Percentiles rank a stretch among this genome's conserved stretches.
Conservation (phyloP, 2,888 invertebrate genomes). For the Syrphus vitripennis region DNA sequence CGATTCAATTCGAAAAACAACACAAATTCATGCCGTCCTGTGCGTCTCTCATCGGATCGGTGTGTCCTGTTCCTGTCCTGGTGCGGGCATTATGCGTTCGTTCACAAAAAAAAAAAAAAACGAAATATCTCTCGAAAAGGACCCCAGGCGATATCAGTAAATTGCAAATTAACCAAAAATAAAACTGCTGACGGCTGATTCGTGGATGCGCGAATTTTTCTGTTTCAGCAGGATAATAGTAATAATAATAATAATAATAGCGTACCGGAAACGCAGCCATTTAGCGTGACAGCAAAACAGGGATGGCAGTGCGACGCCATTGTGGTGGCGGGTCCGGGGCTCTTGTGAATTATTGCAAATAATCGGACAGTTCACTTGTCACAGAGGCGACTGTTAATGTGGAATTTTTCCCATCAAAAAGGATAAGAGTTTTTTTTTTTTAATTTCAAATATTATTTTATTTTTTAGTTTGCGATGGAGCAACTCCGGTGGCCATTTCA, state of each 20-base stretch:
- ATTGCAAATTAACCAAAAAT: slow-evolving; percentile 72
- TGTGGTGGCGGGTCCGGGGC: slow-evolving; percentile 61
- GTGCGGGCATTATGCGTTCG: background rate
- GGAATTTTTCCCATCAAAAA: slow-evolving; percentile 69
- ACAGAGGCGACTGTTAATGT: slow-evolving; percentile 74
- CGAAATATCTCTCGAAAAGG: slow-evolving; percentile 2
- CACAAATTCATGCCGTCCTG: slow-evolving; percentile 3
- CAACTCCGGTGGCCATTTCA: slow-evolving; percentile 61
- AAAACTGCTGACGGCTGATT: slow-evolving; percentile 78
- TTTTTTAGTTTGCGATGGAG: slow-evolving; percentile 7
- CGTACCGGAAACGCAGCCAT: slow-evolving; percentile 79
- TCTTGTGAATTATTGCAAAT: slow-evolving; percentile 77
- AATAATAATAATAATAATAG: slow-evolving; percentile 70
- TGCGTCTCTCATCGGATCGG: background rate
- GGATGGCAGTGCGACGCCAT: slow-evolving; percentile 57
- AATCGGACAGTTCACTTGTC: slow-evolving; percentile 81
- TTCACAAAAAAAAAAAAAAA: background rate
- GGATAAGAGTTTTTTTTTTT: slow-evolving; percentile 53
- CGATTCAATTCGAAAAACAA: slow-evolving; percentile 45
- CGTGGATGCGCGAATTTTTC: slow-evolving; percentile 74
- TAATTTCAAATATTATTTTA: too few relatives aligned
- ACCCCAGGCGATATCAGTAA: slow-evolving; percentile 66
- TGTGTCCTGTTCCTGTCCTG: background rate
- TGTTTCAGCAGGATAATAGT: slow-evolving; percentile 73
- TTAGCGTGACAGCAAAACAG: slow-evolving; percentile 75